A percentile compares a stretch with the other conserved stretches of the same genome.
Evolutionary conservation across 2,888 invertebrate genomes (phyloP).

Genomic region (Diploptera punctata): DNA sequence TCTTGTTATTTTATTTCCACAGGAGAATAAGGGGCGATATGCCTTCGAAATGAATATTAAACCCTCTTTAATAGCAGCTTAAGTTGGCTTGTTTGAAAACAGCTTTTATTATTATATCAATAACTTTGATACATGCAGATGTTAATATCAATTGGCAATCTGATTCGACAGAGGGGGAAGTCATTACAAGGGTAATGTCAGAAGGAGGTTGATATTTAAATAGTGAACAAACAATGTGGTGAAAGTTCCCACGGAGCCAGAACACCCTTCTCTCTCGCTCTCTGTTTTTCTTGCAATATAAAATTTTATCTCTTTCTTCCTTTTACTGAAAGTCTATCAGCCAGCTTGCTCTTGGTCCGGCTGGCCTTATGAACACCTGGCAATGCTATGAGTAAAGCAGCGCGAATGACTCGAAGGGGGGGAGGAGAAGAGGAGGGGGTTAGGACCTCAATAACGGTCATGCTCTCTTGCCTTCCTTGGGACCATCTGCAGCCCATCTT

Average conservation of each 20-base stretch:
- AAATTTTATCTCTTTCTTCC: background rate
- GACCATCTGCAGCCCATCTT: constrained; percentile 24
- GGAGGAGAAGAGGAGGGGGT: background rate
- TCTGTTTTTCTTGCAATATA: background rate
- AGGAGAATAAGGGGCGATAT: too few species aligned
- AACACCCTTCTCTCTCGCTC: background rate
- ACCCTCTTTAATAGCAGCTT: background rate
- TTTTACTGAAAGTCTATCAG: background rate
- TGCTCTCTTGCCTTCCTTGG: background rate
- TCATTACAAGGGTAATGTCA: background rate
- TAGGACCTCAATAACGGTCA: constrained; percentile 35
- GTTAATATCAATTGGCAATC: background rate
- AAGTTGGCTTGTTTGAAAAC: background rate
- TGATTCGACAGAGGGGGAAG: background rate
- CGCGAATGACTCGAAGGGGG: constrained; percentile 11
- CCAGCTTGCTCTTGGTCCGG: background rate
- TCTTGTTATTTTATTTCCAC: too few species aligned
- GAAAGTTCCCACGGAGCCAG: constrained; percentile 27
- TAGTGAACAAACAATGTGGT: constrained; percentile 26
- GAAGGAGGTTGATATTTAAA: constrained; percentile 21
- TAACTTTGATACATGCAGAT: constrained; percentile 2
- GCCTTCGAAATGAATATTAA: background rate
- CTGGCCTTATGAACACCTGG: constrained; percentile 31
- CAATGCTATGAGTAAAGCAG: background rate
- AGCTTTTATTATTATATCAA: background rate